Conservation (phyloP, 1,140 invertebrate genomes). For the Melipona quadrifasciata region DNA sequence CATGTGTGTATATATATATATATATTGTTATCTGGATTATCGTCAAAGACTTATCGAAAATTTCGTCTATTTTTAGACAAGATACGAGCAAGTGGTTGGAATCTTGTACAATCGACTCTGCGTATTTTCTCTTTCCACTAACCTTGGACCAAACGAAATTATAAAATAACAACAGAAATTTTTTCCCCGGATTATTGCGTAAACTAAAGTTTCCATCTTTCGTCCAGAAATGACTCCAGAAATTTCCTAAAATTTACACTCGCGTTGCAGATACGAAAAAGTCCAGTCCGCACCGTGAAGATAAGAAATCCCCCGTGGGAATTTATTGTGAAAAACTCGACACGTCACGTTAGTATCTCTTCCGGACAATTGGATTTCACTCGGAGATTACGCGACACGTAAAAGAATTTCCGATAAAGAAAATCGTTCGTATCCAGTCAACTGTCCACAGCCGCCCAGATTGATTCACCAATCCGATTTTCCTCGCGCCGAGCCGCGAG, state of each 20-base stretch:
- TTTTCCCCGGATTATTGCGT: too few species aligned
- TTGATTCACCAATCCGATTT: not conserved
- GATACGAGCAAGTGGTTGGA: not conserved
- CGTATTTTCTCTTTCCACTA: not conserved
- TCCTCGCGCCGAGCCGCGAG: not conserved
- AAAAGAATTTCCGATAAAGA: too few species aligned
- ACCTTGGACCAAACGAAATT: fast-evolving
- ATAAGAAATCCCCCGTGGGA: not conserved
- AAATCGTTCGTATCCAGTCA: too few species aligned
- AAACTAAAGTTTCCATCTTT: too few species aligned
- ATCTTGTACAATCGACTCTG: not conserved
- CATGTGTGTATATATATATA: too few species aligned
- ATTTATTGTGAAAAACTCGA: not conserved
- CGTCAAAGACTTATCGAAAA: not conserved
- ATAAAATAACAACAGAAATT: too few species aligned
- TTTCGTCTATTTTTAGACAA: not conserved
- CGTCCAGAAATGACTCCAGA: too few species aligned
- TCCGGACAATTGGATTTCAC: not conserved
- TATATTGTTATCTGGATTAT: not conserved
- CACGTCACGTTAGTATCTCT: not conserved
- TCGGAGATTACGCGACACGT: not conserved
- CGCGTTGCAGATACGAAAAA: not conserved
- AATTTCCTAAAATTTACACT: too few species aligned
- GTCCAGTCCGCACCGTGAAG: not conserved
- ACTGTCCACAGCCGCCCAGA: too few species aligned